Conservation (phyloP, 2,113 vertebrate genomes). For the Noctilio leporinus region DNA sequence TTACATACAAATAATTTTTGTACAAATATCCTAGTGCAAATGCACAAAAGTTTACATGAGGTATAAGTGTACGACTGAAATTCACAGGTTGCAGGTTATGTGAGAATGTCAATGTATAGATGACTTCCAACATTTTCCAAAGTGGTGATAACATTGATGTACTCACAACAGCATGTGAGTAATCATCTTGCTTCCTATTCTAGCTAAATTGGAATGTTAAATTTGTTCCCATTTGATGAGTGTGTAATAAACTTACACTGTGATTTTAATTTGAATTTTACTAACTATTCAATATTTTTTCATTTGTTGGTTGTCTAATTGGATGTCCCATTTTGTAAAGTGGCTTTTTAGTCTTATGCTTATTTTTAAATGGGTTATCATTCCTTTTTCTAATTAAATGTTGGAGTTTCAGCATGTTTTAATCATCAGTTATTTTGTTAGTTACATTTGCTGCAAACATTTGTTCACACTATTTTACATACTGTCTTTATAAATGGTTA, state of each 20-base stretch:
- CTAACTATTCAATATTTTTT: background rate
- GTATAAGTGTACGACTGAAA: background rate
- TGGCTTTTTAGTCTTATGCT: background rate
- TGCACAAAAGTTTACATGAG: background rate
- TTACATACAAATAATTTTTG: background rate
- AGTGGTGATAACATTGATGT: background rate
- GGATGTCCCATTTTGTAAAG: background rate
- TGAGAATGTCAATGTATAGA: background rate
- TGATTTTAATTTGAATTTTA: background rate
- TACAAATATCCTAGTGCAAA: background rate
- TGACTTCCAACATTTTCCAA: background rate
- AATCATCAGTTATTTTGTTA: background rate
- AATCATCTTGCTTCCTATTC: background rate
- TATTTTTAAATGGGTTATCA: background rate
- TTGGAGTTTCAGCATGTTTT: background rate
- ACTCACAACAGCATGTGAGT: background rate
- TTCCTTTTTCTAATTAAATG: background rate
- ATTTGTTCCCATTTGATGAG: background rate
- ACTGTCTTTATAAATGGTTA: background rate
- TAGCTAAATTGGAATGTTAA: background rate
- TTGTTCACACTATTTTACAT: background rate
- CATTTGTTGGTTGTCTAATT: background rate
- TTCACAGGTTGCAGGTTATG: background rate
- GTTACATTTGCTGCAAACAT: background rate
- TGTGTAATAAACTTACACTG: background rate